Evolutionary conservation across 1,140 invertebrate species (phyloP).

Genomic region (Ladona fulva): DNA sequence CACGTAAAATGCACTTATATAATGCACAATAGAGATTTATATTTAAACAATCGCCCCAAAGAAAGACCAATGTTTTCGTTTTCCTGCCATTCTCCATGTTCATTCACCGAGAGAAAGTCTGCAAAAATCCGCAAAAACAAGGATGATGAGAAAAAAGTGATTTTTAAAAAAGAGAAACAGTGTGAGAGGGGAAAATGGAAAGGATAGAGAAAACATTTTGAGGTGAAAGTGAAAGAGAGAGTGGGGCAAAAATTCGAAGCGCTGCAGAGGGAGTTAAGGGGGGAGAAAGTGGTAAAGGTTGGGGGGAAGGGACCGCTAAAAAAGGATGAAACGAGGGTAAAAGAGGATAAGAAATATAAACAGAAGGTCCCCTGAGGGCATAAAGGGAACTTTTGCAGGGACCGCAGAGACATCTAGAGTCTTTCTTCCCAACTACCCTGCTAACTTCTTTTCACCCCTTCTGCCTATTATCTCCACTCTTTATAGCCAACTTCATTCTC

Average conservation of each 20-base stretch:
- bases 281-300: neutral
- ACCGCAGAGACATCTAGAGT: neutral
- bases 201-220: neutral
- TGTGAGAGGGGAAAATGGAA: too few relatives aligned
- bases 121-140: too few relatives aligned
- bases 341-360: conserved; percentile 7
- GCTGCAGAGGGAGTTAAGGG: neutral
- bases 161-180: too few relatives aligned
- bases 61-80: too few relatives aligned
- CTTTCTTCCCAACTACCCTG: neutral
- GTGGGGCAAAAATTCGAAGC: neutral
- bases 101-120: too few relatives aligned
- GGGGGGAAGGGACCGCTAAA: neutral
- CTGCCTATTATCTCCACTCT: neutral
- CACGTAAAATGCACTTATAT: too few relatives aligned
- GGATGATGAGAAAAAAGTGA: too few relatives aligned
- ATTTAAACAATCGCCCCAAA: too few relatives aligned
- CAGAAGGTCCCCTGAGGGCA: neutral
- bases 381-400: neutral
- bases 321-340: neutral
- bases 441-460: neutral
- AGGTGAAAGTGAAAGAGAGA: neutral
- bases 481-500: neutral
- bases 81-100: too few relatives aligned
- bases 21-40: too few relatives aligned